These are phyloP conservation scores for Myathropa florea DNA, from an alignment of 2,888 invertebrate species.

Conservation along the genomic window DNA sequence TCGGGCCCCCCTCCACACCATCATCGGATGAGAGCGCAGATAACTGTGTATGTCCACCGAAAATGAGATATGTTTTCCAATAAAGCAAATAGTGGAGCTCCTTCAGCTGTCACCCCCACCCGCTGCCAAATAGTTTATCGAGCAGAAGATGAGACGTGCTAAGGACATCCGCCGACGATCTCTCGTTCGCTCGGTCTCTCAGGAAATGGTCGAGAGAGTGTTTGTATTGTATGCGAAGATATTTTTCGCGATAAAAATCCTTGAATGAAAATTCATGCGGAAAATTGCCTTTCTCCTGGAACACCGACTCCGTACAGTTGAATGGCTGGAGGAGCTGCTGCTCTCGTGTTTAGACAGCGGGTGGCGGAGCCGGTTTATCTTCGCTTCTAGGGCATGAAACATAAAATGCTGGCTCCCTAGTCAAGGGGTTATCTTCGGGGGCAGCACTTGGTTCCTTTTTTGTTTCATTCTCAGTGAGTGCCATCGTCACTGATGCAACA, in stretches of 20 bases:
- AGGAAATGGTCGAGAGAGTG: conserved; percentile 53
- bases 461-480: conserved; percentile 7
- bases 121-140: conserved; percentile 44
- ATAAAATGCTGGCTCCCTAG: conserved; percentile 9
- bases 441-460: background rate
- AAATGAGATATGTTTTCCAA: conserved; percentile 63
- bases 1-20: background rate
- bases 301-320: conserved; percentile 35
- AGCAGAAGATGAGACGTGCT: conserved; percentile 29
- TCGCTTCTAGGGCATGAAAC: conserved; percentile 14
- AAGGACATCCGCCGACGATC: background rate
- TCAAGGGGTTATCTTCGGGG: conserved; percentile 38
- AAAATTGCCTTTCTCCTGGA: conserved; percentile 61
- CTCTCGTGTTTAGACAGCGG: conserved; percentile 20
- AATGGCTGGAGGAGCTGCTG: background rate
- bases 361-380: conserved; percentile 32
- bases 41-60: conserved; percentile 37
- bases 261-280: conserved; percentile 66
- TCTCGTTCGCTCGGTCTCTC: background rate
- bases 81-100: conserved; percentile 55
- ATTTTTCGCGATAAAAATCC: conserved; percentile 56
- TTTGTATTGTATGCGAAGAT: conserved; percentile 62
- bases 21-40: background rate
- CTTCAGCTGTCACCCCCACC: background rate
- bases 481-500: conserved; percentile 54